Evolutionary conservation across 2,888 invertebrate species (phyloP), one percentile per base, ranked within the genome.

Genomic region (Cantharis nigra): DNA sequence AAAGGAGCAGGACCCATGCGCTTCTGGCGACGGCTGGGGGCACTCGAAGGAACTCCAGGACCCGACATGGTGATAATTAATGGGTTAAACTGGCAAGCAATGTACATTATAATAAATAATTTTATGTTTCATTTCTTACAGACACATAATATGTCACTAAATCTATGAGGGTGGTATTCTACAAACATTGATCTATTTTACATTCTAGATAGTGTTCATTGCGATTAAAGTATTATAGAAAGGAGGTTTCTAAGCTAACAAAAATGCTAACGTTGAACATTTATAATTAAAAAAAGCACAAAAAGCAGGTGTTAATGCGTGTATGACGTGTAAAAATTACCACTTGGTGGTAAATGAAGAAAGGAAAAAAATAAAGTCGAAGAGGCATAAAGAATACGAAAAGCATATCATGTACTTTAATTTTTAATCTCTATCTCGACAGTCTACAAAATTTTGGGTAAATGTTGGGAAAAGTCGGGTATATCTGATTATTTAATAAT

Each of bases 1-100:
- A 97, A 95, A 87, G 97, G 97, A 86, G 97, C 97, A 87, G 96
- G 96, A 87, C 97, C 97, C 91, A 95, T 94, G 89, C 95, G 94
- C 90, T 93, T 92, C 90, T 95, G 95, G 78, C 85, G 85, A 79
- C 86, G 84, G 82, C 81, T 80, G 79, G 80, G 81, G 77, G 81
- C 82, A 80, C 82, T 83, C 75, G 83, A 81, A 74, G 83, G 80
- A 80, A 83, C 81, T 83, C 84, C 86, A 82, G 85, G 83, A 82
- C 85, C 82, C 84, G 86, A 85, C 86, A 86, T 86, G 82, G 80
- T 78, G 84, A 82, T 77, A 80, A 83, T 83, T 85, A 84, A 79
- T 83, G 83, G 85, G 83, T 83, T 82, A 82, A 81, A 84, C 84
- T 84, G 83, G 83, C 84, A 84, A 84, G 79, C 77, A 79, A 79